Conservation (phyloP, 1,140 invertebrate genomes). For the Cydia pomonella region DNA sequence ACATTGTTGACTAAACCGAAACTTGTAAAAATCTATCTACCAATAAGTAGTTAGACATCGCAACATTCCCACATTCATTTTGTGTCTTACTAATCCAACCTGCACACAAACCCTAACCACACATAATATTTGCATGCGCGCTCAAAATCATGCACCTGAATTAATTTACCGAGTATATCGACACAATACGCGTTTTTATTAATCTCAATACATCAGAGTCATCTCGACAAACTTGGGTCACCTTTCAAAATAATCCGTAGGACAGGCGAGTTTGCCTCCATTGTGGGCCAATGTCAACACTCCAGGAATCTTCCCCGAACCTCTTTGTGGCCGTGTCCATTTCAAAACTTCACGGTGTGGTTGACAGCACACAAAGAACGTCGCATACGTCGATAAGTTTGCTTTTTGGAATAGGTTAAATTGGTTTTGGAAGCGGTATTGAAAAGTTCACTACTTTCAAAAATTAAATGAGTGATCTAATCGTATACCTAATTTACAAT, state of each 20-base stretch:
- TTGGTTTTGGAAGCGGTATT: neutral
- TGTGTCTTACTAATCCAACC: neutral
- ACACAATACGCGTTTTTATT: slow-evolving; percentile 37
- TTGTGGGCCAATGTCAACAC: slow-evolving; percentile 72
- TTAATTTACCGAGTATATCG: slow-evolving; percentile 11
- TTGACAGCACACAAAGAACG: slow-evolving; percentile 35
- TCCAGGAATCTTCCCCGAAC: slow-evolving; percentile 62
- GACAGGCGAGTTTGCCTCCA: slow-evolving; percentile 60
- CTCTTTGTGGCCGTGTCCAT: slow-evolving; percentile 57
- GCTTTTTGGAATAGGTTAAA: slow-evolving; percentile 27
- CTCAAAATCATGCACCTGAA: slow-evolving; percentile 29
- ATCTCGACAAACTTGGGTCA: slow-evolving; percentile 63
- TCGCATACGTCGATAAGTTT: slow-evolving; percentile 8
- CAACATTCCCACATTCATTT: neutral
- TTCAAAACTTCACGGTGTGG: slow-evolving; percentile 68
- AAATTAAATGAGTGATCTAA: too few species aligned
- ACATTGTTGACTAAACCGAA: too few species aligned
- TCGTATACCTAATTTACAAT: too few species aligned
- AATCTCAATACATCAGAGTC: slow-evolving; percentile 49
- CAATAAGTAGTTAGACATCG: too few species aligned
- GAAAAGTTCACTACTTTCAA: neutral
- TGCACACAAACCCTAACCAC: neutral
- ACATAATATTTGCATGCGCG: slow-evolving; percentile 16
- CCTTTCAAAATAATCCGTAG: slow-evolving; percentile 66
- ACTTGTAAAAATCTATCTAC: too few species aligned